phyloP scores from a whole-genome alignment of 2,888 invertebrate species.

The Automeris io region DNA sequence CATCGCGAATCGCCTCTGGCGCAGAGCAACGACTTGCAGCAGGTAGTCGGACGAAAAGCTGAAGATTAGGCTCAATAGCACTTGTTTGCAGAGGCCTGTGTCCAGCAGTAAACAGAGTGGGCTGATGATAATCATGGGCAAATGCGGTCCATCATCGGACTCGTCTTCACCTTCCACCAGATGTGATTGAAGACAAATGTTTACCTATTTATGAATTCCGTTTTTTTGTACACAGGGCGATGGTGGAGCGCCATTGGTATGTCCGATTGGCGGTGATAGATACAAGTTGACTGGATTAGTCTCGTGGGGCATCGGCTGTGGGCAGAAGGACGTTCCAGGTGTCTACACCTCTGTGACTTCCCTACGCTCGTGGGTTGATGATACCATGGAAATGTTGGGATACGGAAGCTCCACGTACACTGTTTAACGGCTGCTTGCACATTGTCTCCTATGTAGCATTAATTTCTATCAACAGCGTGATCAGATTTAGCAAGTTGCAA shows the following conservation, averaged over 20 bases:
- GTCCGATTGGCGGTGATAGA: conserved; percentile 73
- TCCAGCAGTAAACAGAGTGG: too few relatives aligned
- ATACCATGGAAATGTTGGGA: conserved; percentile 71
- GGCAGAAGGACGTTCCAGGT: conserved; percentile 81
- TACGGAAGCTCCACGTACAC: conserved; percentile 45
- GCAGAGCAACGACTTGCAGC: too few relatives aligned
- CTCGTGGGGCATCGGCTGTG: conserved; percentile 94
- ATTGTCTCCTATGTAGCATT: too few relatives aligned
- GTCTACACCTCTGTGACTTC: conserved; percentile 85
- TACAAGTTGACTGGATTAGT: conserved; percentile 88
- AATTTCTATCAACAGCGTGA: too few relatives aligned
- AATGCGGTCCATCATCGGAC: too few relatives aligned
- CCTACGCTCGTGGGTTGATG: conserved; percentile 85
- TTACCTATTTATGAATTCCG: not conserved
- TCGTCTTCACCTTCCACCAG: too few relatives aligned
- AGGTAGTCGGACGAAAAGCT: not conserved
- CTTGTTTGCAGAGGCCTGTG: not conserved
- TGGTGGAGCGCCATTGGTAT: conserved; percentile 87
- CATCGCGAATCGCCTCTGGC: too few relatives aligned
- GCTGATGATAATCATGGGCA: too few relatives aligned
- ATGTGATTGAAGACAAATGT: not conserved
- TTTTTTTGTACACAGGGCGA: conserved; percentile 76
- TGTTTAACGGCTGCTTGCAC: conserved; percentile 12
- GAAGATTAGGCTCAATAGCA: not conserved
- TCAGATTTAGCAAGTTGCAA: too few relatives aligned